phyloP scores from a whole-genome alignment of 2,888 invertebrate species.

The Synanthedon vespiformis region DNA sequence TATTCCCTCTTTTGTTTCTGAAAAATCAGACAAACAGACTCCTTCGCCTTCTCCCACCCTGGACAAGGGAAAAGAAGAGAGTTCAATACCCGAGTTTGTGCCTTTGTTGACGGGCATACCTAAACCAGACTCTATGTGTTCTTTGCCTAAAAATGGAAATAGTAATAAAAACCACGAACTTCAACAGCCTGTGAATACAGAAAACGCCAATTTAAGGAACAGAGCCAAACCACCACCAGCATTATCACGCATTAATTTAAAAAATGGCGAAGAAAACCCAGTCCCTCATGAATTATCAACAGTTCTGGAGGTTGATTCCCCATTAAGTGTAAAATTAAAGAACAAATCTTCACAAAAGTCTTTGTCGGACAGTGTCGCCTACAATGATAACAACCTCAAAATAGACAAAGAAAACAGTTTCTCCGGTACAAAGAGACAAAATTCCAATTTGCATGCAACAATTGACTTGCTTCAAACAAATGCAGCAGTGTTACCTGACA shows the following conservation, averaged over 20 bases:
- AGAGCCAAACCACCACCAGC: slow-evolving; percentile 56
- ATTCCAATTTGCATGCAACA: slow-evolving; percentile 15
- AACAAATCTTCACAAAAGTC: slow-evolving; percentile 13
- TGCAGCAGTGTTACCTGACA: slow-evolving; percentile 10
- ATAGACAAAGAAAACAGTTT: slow-evolving; percentile 8
- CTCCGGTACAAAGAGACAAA: slow-evolving; percentile 6
- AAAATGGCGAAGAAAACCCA: slow-evolving; percentile 35
- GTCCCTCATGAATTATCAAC: slow-evolving; percentile 75
- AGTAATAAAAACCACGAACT: slow-evolving; percentile 11
- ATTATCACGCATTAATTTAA: slow-evolving; percentile 42
- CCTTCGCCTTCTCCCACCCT: slow-evolving; percentile 8
- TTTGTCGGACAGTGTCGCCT: slow-evolving; percentile 15
- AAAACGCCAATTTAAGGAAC: slow-evolving; percentile 15
- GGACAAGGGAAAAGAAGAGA: slow-evolving; percentile 4
- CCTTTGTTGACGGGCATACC: slow-evolving; percentile 42
- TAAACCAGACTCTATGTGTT: slow-evolving; percentile 28
- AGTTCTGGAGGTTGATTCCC: slow-evolving; percentile 77
- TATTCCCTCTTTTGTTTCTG: not conserved
- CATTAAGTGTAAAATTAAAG: slow-evolving; percentile 64
- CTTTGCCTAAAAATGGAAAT: slow-evolving; percentile 9
- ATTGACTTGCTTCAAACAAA: slow-evolving; percentile 28
- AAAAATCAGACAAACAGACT: slow-evolving; percentile 8
- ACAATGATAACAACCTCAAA: slow-evolving; percentile 12
- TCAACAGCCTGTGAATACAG: not conserved
- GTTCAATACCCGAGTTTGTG: slow-evolving; percentile 15